Conservation (phyloP, 2,797 vertebrate species). For the Tapirus indicus region DNA sequence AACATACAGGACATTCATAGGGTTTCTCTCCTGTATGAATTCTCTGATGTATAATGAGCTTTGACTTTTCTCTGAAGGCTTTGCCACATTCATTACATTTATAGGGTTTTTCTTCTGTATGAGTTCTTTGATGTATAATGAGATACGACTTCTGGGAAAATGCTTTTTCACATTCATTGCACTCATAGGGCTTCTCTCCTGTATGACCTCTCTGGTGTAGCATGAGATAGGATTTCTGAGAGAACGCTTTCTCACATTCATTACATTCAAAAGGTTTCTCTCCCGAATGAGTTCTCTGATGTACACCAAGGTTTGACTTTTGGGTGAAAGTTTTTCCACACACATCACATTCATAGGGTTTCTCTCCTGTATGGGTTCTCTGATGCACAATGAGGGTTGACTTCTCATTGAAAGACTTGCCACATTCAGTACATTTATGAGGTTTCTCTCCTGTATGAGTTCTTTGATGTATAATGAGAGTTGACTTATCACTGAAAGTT, state of each 20-base stretch:
- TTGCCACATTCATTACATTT: constrained; percentile 89
- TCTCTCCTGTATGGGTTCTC: constrained; percentile 83
- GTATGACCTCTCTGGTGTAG: constrained; percentile 82
- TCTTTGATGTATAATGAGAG: constrained; percentile 82
- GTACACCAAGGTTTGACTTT: constrained; percentile 82
- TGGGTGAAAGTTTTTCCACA: constrained; percentile 84
- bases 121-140: constrained; percentile 84
- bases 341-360: constrained; percentile 82
- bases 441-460: constrained; percentile 85
- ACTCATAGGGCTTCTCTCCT: constrained; percentile 83
- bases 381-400: constrained; percentile 82
- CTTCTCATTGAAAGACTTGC: constrained; percentile 83
- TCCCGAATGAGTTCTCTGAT: constrained; percentile 83
- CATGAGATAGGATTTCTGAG: constrained; percentile 83
- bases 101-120: constrained; percentile 85
- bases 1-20: constrained; percentile 82
- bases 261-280: constrained; percentile 84
- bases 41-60: constrained; percentile 89
- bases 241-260: constrained; percentile 83
- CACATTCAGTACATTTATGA: constrained; percentile 82
- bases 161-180: constrained; percentile 84
- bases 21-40: constrained; percentile 88
- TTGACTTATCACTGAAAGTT: constrained; percentile 83
- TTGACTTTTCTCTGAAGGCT: constrained; percentile 86
- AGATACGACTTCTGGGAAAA: constrained; percentile 84